Evolutionary conservation across 2,888 invertebrate species (phyloP), one percentile per base, ranked within the genome.

Genomic region (Pachydiplax longipennis): DNA sequence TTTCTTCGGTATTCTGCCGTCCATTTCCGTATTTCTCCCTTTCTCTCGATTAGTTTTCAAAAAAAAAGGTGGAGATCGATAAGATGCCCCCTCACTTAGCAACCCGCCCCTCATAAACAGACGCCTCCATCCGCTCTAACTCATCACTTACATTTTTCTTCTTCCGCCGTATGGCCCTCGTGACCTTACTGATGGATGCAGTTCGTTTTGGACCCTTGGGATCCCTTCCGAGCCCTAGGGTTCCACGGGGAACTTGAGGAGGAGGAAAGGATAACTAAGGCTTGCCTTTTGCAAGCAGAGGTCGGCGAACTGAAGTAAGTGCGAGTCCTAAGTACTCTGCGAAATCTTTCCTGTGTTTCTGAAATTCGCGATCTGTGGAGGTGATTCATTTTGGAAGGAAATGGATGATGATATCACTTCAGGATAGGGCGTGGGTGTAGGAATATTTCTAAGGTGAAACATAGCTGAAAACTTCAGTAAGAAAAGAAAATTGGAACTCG

Each of bases 101-200:
- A 65, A 65, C 65, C 65, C 65, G 12, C 12, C 31, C 73, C 25
- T 31, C 73, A 73, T 73, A 73, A 25, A 73, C 73, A 25, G 31
- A 31, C 73, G 25, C 65, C 65, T 31, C 53, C 31, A 40, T 53
- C 82, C n/a, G 10, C 25, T 31, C 31, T 31, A 44, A n/a, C 40
- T 44, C 44, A 18, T 81, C 81, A 15, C n/a, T 40, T 40, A 18
- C 18, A n/a, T 40, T 22, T 40, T 18, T 40, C 81, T 31, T 31
- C 5, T 48, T 37, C 35, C 35, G 44, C 82, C 53, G n/a, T 48
- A 25, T 82, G 80, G 37, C 80, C 80, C 80, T n/a, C 81, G 40
- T 81, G 58, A 83, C 58, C 58, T 31, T 22, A 5, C 83, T 83
- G 83, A 83, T 83, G 83, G 83, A 83, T 83, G 83, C 83, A 31